Base-by-base conservation (phyloP, 2,888 invertebrate species). In the Drosophila colorata region DNA sequence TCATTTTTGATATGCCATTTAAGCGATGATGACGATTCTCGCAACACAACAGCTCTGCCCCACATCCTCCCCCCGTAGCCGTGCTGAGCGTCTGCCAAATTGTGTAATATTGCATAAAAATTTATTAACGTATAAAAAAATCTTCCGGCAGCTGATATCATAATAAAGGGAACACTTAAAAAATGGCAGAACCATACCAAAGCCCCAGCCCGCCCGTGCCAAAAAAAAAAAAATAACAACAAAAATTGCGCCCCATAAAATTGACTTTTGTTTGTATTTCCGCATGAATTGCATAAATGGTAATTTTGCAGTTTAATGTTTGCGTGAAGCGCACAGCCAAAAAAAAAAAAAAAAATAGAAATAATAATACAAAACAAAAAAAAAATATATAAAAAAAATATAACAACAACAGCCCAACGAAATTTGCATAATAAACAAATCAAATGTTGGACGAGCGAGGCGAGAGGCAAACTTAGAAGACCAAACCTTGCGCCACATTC, bases 231-330 rank as follows among this genome's bases (percentile, higher is more conserved):
- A 40, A 49, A 44, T 23, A 53, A 43, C 53, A 61, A 57, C 61
- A 74, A 80, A 61, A 58, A 66, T 53, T 61, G 49, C 64, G 59
- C 47, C 44, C 77, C 85, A 88, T 82, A 83, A 85, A 85, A 85
- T 85, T 82, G 86, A 89, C 87, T 85, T 87, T 89, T 89, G 87
- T 85, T 89, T 85, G 88, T 87, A 89, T 85, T 87, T 89, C 85
- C 88, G 89, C 89, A 85, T 85, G 85, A 85, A 89, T 88, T 85
- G 85, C 89, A 85, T 89, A 82, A 89, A 85, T 85, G 85, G 88
- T 89, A 85, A 89, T 89, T 85, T 85, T 83, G 87, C 82, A 81
- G 77, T 87, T 89, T 86, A 87, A 89, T 87, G 89, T 82, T 79
- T 66, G 88, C 60, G 67, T 49, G 61, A 79, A 72, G 60, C 47